Base-by-base conservation (phyloP, 1,140 invertebrate genomes). In the Goniozus legneri region DNA sequence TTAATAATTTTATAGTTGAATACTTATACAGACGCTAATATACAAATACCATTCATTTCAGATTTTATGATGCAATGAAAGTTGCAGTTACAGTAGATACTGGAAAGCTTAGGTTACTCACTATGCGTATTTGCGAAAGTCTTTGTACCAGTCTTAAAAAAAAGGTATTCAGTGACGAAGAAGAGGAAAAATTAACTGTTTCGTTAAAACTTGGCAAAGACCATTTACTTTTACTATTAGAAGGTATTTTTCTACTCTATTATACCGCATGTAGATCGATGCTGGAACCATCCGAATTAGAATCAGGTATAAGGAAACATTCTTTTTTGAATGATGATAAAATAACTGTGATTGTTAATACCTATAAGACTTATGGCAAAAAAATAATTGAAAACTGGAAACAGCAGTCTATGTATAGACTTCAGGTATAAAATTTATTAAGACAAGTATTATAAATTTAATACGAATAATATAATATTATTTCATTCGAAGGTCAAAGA, bases 151-250 rank as follows among this genome's bases (percentile, higher is more conserved):
- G 30, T 18, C 19, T 22, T 2, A 43, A 44, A 19, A 37, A 58
- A 14, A 73, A 64, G 21, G 47, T 65, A 12, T 75, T 75, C 22
- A 73, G 41, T 22, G 45, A 52, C 2, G 65, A 68, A 8, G 67
- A 73, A 42, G 59, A 71, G 50, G 67, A 75, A 38, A 73, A 73
- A 40, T 32, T 75, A n/a, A 33, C 62, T 12, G n/a, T 56, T 18
- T 73, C 71, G 2, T 47, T 75, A 10, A 58, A 59, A 22, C 19
- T 75, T 16, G 50, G 64, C 8, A 67, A 66, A 54, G 41, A 58
- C 15, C 63, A 64, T 34, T 44, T 75, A 19, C 35, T 10, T 46
- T 42, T 62, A 14, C 22, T 73, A 0, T 35, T 75, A 14, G 55
- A 74, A 44, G 56, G 64, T 10, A 43, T 71, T 24, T 60, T 49